These are phyloP conservation scores for Megamerina dolium DNA, from an alignment of 2,888 invertebrate genomes.

Conservation along the genomic window DNA sequence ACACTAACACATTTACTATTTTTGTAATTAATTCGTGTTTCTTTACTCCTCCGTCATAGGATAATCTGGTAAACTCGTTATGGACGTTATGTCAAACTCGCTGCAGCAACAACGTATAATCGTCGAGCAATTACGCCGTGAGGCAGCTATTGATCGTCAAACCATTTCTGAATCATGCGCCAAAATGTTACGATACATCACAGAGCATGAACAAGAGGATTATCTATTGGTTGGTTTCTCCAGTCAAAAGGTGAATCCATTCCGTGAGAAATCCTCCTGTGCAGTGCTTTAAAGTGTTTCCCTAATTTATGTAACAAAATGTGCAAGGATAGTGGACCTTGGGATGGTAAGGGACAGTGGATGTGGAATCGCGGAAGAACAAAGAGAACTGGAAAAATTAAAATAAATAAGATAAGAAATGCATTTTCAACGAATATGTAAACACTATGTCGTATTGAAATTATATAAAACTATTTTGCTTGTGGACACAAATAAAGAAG, in stretches of 20 bases:
- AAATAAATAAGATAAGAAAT: constrained; percentile 3
- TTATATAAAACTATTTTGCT: too few relatives aligned
- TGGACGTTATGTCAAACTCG: constrained; percentile 92
- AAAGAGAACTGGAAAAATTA: constrained; percentile 9
- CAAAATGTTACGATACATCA: constrained; percentile 87
- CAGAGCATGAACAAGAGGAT: constrained; percentile 90
- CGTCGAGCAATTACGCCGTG: constrained; percentile 87
- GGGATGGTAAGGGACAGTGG: too few relatives aligned
- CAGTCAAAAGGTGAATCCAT: constrained; percentile 93
- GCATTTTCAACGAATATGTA: too few relatives aligned
- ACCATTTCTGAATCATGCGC: constrained; percentile 87
- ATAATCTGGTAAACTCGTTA: constrained; percentile 82
- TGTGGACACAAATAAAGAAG: too few relatives aligned
- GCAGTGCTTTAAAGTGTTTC: constrained; percentile 62
- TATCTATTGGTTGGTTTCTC: constrained; percentile 90
- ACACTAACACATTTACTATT: too few relatives aligned
- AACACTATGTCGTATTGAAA: too few relatives aligned
- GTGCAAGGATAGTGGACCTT: background rate
- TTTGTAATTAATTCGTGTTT: too few relatives aligned
- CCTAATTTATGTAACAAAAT: background rate
- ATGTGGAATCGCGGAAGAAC: too few relatives aligned
- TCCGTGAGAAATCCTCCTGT: constrained; percentile 91
- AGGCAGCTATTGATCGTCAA: constrained; percentile 83
- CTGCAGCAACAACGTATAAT: constrained; percentile 86
- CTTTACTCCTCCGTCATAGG: constrained; percentile 62